Evolutionary conservation across 2,888 invertebrate species (phyloP).

Genomic region (Diaphora mendica): DNA sequence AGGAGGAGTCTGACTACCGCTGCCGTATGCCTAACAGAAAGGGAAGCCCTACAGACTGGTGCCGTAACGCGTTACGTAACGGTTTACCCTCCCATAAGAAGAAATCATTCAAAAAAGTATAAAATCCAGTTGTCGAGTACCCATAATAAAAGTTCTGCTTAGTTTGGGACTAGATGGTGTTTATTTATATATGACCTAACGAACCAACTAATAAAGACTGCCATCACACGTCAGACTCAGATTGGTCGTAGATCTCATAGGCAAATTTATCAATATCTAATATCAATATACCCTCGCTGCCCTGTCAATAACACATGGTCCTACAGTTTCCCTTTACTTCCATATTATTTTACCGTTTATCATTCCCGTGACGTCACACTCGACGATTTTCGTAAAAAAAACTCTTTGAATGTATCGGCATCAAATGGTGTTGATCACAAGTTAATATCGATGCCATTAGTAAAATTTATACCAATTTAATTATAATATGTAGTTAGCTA

Average conservation of each 20-base stretch:
- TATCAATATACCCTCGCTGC: slow-evolving; percentile 26
- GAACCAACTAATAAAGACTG: not conserved
- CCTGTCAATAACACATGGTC: slow-evolving; percentile 34
- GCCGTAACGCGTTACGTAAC: no score
- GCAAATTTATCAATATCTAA: slow-evolving; percentile 44
- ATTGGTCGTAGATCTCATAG: slow-evolving; percentile 9
- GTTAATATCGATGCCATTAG: not conserved
- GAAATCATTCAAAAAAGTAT: no score
- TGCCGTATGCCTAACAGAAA: no score
- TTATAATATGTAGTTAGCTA: no score
- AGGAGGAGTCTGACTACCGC: no score
- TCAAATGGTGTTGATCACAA: not conserved
- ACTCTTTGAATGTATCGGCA: not conserved
- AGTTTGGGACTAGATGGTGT: no score
- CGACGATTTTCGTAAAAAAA: not conserved
- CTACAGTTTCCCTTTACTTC: slow-evolving; percentile 18
- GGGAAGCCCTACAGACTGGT: no score
- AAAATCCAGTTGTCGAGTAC: no score
- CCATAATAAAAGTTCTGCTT: no score
- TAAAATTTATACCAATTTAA: not conserved
- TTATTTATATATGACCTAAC: no score
- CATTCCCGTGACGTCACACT: slow-evolving; percentile 3
- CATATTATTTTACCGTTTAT: slow-evolving; percentile 36
- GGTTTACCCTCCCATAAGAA: no score
- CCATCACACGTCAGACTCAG: not conserved